Conservation (phyloP, 2,113 vertebrate genomes). For the Felis catus region F.catus_Fca126_mat1.0 CM031419.1:52746501-52747000, state of each 20-base stretch:
- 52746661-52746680: not conserved
- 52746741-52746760: not conserved
- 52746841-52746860: slow-evolving; percentile 7
- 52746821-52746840: not conserved
- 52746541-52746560: no score
- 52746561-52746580: no score
- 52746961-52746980: no score
- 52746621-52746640: not conserved
- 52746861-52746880: not conserved
- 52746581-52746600: no score
- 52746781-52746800: not conserved
- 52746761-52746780: not conserved
- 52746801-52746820: not conserved
- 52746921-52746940: no score
- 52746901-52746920: no score
- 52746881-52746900: no score
- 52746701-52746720: slow-evolving; percentile 25
- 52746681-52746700: not conserved
- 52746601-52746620: not conserved
- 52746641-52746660: not conserved
- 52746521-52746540: no score
- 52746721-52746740: slow-evolving; percentile 15
- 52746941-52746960: no score
- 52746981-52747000: no score
- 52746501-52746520: no score